phyloP scores from a whole-genome alignment of 1,140 invertebrate species.

The Leptinotarsa defecta region DNA sequence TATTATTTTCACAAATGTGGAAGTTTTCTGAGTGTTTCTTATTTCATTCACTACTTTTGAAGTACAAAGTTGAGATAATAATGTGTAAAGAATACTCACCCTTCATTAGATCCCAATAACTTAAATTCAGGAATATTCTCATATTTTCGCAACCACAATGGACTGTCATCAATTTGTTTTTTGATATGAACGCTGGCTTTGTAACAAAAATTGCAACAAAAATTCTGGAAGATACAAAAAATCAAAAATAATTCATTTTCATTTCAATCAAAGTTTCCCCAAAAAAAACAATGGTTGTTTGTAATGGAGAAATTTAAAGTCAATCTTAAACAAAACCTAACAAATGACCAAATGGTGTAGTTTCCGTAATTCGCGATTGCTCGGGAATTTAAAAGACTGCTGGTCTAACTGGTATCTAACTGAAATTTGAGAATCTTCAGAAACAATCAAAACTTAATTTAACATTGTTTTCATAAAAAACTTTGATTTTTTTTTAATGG shows the following conservation, averaged over 20 bases:
- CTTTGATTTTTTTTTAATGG: no score
- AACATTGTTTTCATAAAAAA: no score
- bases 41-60: slow-evolving; percentile 18
- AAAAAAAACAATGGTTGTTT: background rate
- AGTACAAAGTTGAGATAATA: slow-evolving; percentile 2
- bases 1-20: background rate
- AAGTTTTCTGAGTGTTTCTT: background rate
- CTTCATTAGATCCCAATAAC: slow-evolving; percentile 55
- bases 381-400: background rate
- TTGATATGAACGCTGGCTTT: slow-evolving; percentile 78
- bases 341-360: background rate
- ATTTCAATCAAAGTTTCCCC: background rate
- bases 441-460: no score
- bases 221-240: slow-evolving; percentile 63
- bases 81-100: slow-evolving; percentile 38
- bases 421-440: no score
- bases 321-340: background rate
- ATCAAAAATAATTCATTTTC: background rate
- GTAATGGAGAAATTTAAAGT: background rate
- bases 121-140: slow-evolving; percentile 68
- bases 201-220: slow-evolving; percentile 81
- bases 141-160: slow-evolving; percentile 79
- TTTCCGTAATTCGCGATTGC: background rate
- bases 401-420: no score
- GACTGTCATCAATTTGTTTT: slow-evolving; percentile 78